These are phyloP conservation scores for Casuarius casuarius DNA, from an alignment of 2,113 vertebrate genomes.

Conservation along the genomic window DNA sequence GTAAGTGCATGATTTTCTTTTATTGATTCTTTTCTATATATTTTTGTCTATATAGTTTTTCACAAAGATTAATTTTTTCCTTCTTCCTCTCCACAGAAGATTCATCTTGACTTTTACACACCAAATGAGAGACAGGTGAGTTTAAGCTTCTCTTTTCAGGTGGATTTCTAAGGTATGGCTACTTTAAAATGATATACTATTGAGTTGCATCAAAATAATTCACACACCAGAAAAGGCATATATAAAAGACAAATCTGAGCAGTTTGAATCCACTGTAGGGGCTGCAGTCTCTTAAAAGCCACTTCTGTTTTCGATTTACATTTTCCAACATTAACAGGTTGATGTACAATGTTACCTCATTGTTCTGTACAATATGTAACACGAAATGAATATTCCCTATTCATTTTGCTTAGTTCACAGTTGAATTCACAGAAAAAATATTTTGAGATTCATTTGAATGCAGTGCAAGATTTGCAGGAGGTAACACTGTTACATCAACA, in stretches of 20 bases:
- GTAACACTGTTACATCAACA: background rate
- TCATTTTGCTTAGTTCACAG: background rate
- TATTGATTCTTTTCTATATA: background rate
- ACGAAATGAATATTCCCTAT: background rate
- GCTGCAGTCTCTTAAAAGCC: background rate
- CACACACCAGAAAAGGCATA: background rate
- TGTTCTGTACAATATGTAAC: background rate
- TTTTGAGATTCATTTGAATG: background rate
- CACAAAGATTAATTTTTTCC: constrained; percentile 12
- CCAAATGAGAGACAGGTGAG: constrained; percentile 35
- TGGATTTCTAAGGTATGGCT: background rate
- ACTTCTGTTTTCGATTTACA: background rate
- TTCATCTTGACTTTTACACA: constrained; percentile 43
- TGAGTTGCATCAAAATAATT: background rate
- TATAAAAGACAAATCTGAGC: background rate
- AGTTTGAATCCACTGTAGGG: background rate
- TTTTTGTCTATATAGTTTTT: background rate
- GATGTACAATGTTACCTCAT: background rate
- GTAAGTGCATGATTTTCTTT: constrained; percentile 70
- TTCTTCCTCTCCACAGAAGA: constrained; percentile 10
- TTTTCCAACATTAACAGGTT: background rate
- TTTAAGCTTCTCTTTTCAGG: background rate
- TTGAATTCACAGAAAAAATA: background rate
- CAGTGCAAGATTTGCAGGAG: background rate
- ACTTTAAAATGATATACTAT: background rate